Evolutionary conservation across 2,797 vertebrate species (phyloP).

Genomic region (Diplodus sargus): DNA sequence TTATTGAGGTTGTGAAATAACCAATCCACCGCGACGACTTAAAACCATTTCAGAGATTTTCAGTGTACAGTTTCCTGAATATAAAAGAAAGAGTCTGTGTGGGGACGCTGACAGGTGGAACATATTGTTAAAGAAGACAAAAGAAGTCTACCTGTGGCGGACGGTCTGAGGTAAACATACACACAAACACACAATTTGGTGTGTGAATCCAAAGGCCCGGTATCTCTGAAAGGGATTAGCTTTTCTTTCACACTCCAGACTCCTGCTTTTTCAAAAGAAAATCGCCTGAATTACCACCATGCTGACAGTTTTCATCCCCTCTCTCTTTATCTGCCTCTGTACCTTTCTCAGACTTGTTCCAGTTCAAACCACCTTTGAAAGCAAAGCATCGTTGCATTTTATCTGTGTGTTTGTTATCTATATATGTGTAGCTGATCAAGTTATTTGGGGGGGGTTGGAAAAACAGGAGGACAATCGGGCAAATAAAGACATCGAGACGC

Average conservation of each 20-base stretch:
- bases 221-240: constrained; percentile 7
- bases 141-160: not conserved
- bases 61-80: not conserved
- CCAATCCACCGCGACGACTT: not conserved
- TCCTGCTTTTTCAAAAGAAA: constrained; percentile 27
- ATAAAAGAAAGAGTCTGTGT: not conserved
- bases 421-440: not conserved
- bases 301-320: not conserved
- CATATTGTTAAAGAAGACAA: not conserved
- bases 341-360: constrained; percentile 2
- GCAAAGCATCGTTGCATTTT: constrained; percentile 5
- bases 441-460: not conserved
- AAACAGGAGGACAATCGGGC: not conserved
- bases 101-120: not conserved
- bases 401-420: constrained; percentile 26
- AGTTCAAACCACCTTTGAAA: constrained; percentile 32
- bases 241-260: constrained; percentile 20
- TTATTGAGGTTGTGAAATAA: constrained; percentile 1
- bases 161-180: not conserved
- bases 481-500: constrained; percentile 27
- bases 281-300: constrained; percentile 5
- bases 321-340: not conserved
- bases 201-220: not conserved
- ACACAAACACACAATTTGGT: not conserved
- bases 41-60: not conserved